Base-by-base conservation (phyloP, 2,113 vertebrate species). In the Cyphomyrus plagiostoma region DNA sequence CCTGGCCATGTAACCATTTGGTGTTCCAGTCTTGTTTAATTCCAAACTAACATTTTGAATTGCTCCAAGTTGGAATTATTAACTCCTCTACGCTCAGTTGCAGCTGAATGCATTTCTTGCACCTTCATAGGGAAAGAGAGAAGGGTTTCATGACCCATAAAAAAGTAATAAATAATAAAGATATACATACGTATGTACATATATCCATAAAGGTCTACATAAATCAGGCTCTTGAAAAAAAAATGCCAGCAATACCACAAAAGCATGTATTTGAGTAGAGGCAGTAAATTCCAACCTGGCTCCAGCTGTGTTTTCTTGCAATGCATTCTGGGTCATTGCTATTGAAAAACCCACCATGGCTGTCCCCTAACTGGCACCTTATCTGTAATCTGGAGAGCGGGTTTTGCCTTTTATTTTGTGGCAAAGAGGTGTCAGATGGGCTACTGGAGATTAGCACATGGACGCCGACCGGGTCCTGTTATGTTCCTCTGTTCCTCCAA, bases 371-470 rank as follows among this genome's bases (percentile, higher is more conserved):
- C n/a, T 2, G 26, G 26, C 7, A 89, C 17, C 3, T 89, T 91
- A 92, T 90, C 39, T 87, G 83, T 88, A 92, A 93, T 90, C 86
- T 89, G 91, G 58, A 86, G 90, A 86, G 88, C 35, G 90, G 92
- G 91, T 90, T 92, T 91, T 48, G 89, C 42, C 74, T 89, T 48
- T 93, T 92, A 90, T 91, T 90, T 91, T 46, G 80, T 88, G 42
- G 52, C 89, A 52, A 91, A 66, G 49, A 80, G 88, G 87, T 88
- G 90, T 86, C 90, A 89, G 58, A 86, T 80, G 89, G 30, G 90
- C 91, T 90, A 91, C 35, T 50, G 84, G 7, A 91, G 91, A 93
- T 93, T 92, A 92, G 92, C 90, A 89, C 89, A 88, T 88, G 90
- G 58, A 89, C 91, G 89, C 90, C 3, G 92, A 90, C 82, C 82